Percentiles rank a stretch among this genome's conserved stretches.
Evolutionary conservation across 2,888 invertebrate genomes (phyloP).

Genomic region (Amaurobius ferox): DNA sequence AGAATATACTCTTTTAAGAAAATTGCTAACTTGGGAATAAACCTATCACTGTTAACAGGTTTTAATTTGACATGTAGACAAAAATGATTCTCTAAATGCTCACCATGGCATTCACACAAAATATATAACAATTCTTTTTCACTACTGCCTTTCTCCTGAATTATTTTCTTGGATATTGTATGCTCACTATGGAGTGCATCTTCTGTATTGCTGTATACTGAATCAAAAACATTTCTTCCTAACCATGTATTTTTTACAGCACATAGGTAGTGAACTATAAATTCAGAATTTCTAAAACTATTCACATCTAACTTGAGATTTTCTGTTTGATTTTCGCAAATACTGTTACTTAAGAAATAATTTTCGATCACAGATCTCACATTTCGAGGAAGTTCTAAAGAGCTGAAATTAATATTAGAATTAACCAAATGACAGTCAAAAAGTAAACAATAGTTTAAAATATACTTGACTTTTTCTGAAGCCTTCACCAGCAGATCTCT

Average conservation of each 20-base stretch:
- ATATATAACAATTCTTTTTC: slow-evolving; percentile 4
- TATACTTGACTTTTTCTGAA: neutral
- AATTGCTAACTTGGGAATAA: slow-evolving; percentile 20
- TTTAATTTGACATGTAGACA: neutral
- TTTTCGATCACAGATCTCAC: neutral
- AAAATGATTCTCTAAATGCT: neutral
- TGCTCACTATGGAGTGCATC: neutral
- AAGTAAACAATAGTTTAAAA: neutral
- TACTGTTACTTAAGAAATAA: neutral
- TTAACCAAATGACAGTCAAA: neutral
- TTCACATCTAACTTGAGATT: neutral
- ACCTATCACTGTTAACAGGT: slow-evolving; percentile 15
- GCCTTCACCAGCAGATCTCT: neutral
- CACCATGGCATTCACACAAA: slow-evolving; percentile 10
- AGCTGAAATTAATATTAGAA: neutral
- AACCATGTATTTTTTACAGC: neutral
- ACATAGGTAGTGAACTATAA: neutral
- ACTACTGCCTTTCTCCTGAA: neutral
- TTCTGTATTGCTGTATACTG: neutral
- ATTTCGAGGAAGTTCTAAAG: neutral
- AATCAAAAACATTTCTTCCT: neutral
- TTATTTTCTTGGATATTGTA: neutral
- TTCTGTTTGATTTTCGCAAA: neutral
- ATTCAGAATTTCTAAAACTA: neutral
- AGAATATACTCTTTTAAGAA: slow-evolving; percentile 35